phyloP scores from a whole-genome alignment of 2,113 vertebrate genomes.

The Platichthys flesus region DNA sequence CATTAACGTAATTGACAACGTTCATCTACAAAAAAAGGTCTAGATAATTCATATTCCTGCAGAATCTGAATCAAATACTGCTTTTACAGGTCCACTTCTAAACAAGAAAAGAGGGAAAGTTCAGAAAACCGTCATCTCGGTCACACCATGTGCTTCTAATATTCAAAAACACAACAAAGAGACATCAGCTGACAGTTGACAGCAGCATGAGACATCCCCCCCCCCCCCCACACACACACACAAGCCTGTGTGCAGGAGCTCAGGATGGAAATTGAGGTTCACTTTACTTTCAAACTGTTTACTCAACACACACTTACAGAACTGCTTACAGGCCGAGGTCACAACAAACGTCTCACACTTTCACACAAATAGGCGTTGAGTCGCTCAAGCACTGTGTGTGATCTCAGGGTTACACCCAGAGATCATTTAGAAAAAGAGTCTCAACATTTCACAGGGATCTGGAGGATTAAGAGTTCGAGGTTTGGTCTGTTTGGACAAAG shows the following conservation, averaged over 20 bases:
- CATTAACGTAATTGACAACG: no score
- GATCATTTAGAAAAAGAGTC: neutral
- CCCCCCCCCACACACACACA: neutral
- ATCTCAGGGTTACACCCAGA: slow-evolving; percentile 22
- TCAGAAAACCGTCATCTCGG: neutral
- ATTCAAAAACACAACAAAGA: slow-evolving; percentile 15
- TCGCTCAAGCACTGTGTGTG: neutral
- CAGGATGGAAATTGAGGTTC: neutral
- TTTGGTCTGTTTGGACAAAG: neutral
- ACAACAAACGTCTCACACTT: slow-evolving; percentile 11
- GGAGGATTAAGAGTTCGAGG: neutral
- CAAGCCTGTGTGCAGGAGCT: slow-evolving; percentile 6
- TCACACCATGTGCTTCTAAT: neutral
- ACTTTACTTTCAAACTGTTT: slow-evolving; percentile 50
- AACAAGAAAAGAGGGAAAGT: neutral
- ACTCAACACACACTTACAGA: slow-evolving; percentile 32
- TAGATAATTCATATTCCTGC: neutral
- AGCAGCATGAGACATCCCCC: slow-evolving; percentile 15
- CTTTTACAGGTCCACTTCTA: neutral
- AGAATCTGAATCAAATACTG: neutral
- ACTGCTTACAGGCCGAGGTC: neutral
- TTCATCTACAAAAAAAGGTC: neutral
- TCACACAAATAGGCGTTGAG: slow-evolving; percentile 11
- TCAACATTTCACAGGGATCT: neutral
- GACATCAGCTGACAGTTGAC: slow-evolving; percentile 18